phyloP scores from a whole-genome alignment of 2,888 invertebrate species.

The Sinohyriopsis cumingii region DNA sequence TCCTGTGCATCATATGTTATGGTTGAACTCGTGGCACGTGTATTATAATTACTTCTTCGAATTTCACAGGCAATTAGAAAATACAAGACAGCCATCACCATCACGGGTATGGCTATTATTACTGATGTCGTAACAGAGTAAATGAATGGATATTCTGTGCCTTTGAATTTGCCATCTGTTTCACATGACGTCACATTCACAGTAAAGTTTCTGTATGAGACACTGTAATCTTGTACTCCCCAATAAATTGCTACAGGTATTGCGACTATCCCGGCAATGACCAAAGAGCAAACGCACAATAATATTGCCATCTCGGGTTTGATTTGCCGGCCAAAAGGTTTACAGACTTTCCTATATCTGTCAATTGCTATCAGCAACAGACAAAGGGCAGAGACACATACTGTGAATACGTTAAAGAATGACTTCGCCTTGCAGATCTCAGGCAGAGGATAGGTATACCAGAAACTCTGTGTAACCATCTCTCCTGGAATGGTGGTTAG shows the following conservation, averaged over 20 bases:
- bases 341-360: conserved; percentile 53
- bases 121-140: conserved; percentile 3
- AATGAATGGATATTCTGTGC: conserved; percentile 10
- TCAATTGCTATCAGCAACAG: conserved; percentile 51
- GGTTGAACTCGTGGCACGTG: too few species aligned
- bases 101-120: conserved; percentile 1
- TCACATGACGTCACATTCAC: conserved; percentile 18
- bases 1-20: too few species aligned
- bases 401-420: conserved; percentile 37
- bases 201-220: conserved; percentile 3
- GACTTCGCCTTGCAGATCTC: conserved; percentile 31
- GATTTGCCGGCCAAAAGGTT: conserved; percentile 37
- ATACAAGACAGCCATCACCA: conserved; percentile 16
- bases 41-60: too few species aligned
- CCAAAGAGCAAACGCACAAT: conserved; percentile 4
- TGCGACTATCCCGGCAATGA: conserved; percentile 12
- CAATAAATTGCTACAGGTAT: conserved; percentile 16
- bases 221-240: conserved; percentile 7
- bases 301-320: neutral
- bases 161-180: conserved; percentile 11
- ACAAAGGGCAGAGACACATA: conserved; percentile 39
- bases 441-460: conserved; percentile 25
- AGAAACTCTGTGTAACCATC: conserved; percentile 24
- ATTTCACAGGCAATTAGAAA: conserved; percentile 3
- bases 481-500: conserved; percentile 32